phyloP scores from a whole-genome alignment of 1,140 invertebrate species.

The Listronotus oregonensis region DNA sequence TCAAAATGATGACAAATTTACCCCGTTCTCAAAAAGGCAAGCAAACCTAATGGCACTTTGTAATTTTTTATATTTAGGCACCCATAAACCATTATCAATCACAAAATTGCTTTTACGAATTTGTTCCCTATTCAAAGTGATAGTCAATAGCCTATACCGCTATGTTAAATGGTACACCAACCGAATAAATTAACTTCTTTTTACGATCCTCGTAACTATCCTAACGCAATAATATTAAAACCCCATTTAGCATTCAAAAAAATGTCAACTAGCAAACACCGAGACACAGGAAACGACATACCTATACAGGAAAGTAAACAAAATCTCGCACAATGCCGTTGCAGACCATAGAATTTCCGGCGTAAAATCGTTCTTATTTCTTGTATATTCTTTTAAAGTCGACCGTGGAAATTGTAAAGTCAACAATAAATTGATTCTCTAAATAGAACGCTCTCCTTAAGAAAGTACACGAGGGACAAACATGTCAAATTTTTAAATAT shows the following conservation, averaged over 20 bases:
- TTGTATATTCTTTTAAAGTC: slow-evolving; percentile 35
- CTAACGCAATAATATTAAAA: slow-evolving; percentile 20
- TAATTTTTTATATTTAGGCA: too few species aligned
- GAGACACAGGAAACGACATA: slow-evolving; percentile 21
- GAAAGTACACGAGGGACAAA: slow-evolving; percentile 42
- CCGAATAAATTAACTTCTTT: too few species aligned
- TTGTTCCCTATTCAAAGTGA: too few species aligned
- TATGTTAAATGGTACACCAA: too few species aligned
- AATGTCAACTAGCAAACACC: slow-evolving; percentile 10
- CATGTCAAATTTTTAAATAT: slow-evolving; percentile 37
- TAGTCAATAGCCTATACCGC: too few species aligned
- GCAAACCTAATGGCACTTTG: too few species aligned
- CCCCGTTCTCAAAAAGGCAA: too few species aligned
- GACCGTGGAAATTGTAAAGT: slow-evolving; percentile 41
- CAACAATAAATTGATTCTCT: slow-evolving; percentile 42
- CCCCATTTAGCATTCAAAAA: slow-evolving; percentile 14
- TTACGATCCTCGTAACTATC: not conserved
- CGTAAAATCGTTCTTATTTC: slow-evolving; percentile 23
- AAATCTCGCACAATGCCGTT: slow-evolving; percentile 22
- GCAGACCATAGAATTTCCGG: slow-evolving; percentile 31
- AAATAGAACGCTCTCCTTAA: slow-evolving; percentile 41
- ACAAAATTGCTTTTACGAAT: too few species aligned
- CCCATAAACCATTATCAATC: too few species aligned
- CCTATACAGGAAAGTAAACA: slow-evolving; percentile 21
- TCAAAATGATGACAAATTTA: too few species aligned